Base-by-base conservation (phyloP, 2,888 invertebrate genomes). In the Myopa testacea region DNA sequence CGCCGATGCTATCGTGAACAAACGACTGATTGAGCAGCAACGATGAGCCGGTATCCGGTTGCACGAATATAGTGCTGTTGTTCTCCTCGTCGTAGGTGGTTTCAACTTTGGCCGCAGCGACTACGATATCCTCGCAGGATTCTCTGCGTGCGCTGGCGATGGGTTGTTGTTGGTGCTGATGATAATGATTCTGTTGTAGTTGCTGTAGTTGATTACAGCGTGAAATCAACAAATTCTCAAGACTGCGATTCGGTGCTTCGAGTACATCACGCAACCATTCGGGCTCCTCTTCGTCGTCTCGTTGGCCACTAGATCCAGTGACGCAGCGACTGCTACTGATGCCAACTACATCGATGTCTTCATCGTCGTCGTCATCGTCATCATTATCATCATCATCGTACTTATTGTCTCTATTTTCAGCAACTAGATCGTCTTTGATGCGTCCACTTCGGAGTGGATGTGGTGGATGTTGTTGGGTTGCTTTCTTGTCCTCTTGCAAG, bases 181-280 rank as follows among this genome's bases (percentile, higher is more conserved):
- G 26, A 26, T 26, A 26, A 26, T 26, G 26, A 26, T 26, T 26
- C 26, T 26, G 26, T 26, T 26, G 26, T 2, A 26, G 26, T 38
- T n/a, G 79, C 50, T 3, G 79, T 71, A 37, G 62, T 69, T 76
- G 81, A 74, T 74, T 81, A 62, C 79, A 79, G 68, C 78, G 81
- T 77, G 83, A 80, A 81, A 87, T 85, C 60, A 88, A 80, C 78
- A 87, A 84, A 82, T 87, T 88, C 79, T 88, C 89, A 78, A 88
- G 82, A 79, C 87, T 88, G 70, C 89, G 87, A 79, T 88, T 88
- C 72, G 92, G 92, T 67, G 91, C 92, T 78, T 92, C 92, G 79
- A 91, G 88, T 71, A 91, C 91, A 84, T 92, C 92, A 77, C 91
- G 90, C 77, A 91, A 86, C 92, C 92, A 92, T 85, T 92, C 91